These are phyloP conservation scores for Butastur rufipennis DNA, from an alignment of 2,113 vertebrate genomes.

Conservation along the genomic window DNA sequence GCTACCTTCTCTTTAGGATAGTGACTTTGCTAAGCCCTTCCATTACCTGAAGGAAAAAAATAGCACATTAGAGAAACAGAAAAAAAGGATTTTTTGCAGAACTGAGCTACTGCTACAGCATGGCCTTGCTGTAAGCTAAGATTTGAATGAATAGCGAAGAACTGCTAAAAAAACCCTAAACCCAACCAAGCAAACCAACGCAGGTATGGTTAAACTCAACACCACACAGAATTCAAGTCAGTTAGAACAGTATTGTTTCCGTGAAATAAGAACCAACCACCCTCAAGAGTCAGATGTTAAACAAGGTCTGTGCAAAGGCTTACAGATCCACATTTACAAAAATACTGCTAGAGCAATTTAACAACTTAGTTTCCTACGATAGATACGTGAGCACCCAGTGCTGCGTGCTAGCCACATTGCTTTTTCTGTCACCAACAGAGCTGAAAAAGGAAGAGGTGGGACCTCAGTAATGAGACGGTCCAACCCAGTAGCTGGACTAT, in stretches of 20 bases:
- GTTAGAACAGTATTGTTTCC: neutral
- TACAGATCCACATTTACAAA: neutral
- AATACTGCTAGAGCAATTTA: neutral
- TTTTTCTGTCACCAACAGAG: neutral
- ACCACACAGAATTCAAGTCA: neutral
- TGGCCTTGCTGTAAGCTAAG: neutral
- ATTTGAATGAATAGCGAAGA: neutral
- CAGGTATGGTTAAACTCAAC: neutral
- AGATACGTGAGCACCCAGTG: rapidly evolving
- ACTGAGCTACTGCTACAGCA: neutral
- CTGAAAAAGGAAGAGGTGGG: neutral
- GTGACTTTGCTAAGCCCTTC: neutral
- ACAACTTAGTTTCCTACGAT: neutral
- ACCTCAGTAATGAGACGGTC: neutral
- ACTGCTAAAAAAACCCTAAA: neutral
- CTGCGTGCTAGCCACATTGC: rapidly evolving
- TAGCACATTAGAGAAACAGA: neutral
- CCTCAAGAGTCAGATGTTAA: neutral
- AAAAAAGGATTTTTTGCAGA: neutral
- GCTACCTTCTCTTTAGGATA: neutral
- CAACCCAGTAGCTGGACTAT: neutral
- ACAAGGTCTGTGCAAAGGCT: neutral
- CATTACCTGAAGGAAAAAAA: neutral
- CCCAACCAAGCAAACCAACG: neutral
- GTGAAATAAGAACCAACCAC: neutral